Evolutionary conservation across 2,113 vertebrate species (phyloP).

Genomic region (Ciconia boyciana): DNA sequence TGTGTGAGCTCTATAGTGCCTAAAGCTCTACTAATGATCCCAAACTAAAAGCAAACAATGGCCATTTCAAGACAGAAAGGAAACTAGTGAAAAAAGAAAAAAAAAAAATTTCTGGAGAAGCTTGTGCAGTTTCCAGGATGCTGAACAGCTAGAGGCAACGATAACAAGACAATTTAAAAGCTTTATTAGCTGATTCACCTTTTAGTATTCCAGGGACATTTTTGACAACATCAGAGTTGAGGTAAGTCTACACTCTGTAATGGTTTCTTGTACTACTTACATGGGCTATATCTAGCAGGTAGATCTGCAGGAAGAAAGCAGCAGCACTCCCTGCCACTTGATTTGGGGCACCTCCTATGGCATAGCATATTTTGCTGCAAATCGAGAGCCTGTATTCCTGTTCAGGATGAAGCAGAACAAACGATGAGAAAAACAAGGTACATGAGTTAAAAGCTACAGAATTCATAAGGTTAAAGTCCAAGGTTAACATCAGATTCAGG

Average conservation of each 20-base stretch:
- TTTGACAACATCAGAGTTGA: background rate
- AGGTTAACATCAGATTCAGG: background rate
- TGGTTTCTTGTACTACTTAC: constrained; percentile 66
- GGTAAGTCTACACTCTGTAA: background rate
- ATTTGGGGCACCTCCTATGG: constrained; percentile 92
- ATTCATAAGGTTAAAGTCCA: background rate
- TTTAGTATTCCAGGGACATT: background rate
- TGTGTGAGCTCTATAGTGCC: background rate
- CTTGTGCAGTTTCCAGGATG: background rate
- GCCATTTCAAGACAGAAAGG: background rate
- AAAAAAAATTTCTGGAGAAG: background rate
- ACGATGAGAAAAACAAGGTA: background rate
- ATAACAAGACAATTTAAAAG: background rate
- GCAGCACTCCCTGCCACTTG: constrained; percentile 90
- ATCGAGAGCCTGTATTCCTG: constrained; percentile 76
- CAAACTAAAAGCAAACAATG: background rate
- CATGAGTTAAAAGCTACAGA: background rate
- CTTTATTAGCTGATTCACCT: background rate
- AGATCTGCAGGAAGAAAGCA: constrained; percentile 95
- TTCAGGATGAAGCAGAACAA: constrained; percentile 58
- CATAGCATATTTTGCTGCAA: constrained; percentile 89
- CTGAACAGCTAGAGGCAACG: background rate
- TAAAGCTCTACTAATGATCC: background rate
- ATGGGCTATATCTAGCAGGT: constrained; percentile 91
- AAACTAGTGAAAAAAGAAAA: background rate